phyloP scores from a whole-genome alignment of 2,113 vertebrate genomes.

The Tricholaema leucomelas region DNA sequence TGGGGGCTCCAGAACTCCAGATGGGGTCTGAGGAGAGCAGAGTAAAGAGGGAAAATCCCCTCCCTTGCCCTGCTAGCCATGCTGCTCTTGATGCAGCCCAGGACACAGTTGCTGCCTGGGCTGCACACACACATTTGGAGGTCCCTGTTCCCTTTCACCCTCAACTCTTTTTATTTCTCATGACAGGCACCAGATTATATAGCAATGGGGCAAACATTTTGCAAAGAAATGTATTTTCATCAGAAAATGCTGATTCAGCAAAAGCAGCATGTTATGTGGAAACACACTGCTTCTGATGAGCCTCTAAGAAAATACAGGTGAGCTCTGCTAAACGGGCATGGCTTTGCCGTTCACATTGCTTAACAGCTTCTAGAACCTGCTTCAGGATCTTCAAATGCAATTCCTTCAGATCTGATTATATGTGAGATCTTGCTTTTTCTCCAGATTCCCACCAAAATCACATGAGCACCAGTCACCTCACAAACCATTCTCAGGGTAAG shows the following conservation, averaged over 20 bases:
- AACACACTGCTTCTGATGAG: background rate
- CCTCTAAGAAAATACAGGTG: background rate
- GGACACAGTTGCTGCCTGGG: too few relatives aligned
- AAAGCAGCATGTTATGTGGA: background rate
- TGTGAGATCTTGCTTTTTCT: background rate
- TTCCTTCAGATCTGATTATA: background rate
- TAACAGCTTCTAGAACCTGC: background rate
- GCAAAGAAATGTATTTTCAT: background rate
- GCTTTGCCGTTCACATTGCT: background rate
- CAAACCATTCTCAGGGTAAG: background rate
- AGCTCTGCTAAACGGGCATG: background rate
- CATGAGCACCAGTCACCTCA: background rate
- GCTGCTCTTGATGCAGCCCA: too few relatives aligned
- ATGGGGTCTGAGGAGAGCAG: too few relatives aligned
- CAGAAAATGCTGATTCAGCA: constrained; percentile 34
- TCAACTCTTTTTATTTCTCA: background rate
- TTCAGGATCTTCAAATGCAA: background rate
- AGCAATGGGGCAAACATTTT: background rate
- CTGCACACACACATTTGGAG: background rate
- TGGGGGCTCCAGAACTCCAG: too few relatives aligned
- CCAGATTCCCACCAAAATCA: background rate
- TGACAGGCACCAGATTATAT: background rate
- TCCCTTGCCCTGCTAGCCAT: too few relatives aligned
- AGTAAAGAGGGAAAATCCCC: too few relatives aligned
- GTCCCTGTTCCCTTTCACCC: background rate